Evolutionary conservation across 1,140 invertebrate genomes (phyloP), one percentile per base, ranked within the genome.

Genomic region (Drosophila nannoptera): DNA sequence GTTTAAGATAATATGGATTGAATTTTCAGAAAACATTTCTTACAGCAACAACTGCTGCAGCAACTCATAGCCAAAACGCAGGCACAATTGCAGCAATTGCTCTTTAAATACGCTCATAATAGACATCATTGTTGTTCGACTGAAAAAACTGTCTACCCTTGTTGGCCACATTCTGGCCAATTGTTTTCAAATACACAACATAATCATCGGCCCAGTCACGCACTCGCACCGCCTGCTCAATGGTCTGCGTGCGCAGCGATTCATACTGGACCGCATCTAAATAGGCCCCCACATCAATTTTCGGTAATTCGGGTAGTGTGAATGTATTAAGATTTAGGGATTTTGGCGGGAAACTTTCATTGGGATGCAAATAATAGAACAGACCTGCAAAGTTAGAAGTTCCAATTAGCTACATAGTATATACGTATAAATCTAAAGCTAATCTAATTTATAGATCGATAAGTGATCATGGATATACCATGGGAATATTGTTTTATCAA

Each of bases 361-460:
- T 87, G 54, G 88, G 88, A 77, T 89, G 78, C 43, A 89, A 71
- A 68, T 89, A 89, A 86, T 89, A 88, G 69, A 76, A 88, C 68
- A 87, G 33, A 78, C 86, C 88, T 89, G 88, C 12, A 87, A 88
- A 73, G 65, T 49, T 58, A 45, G 36, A 59, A 71, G 45, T 54
- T 56, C 31, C 43, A 60, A 59, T 53, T 53, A 71, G 43, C 11
- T 22, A 43, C 22, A 61, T 29, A 5, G 5, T 12, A 22, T 33
- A 45, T 58, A 58, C 3, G 29, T 12, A 22, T 0, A 29, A 35
- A 29, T 31, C 11, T 29, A 12, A 8, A 14, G 11, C 22, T 11
- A 11, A 29, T 2, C 36, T n/a, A 54, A 11, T 11, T 9, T 9
- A 11, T 29, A 53, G 31, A 22, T 22, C 22, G 22, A 22, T 22